phyloP scores from a whole-genome alignment of 2,113 vertebrate genomes.

The Malurus melanocephalus region DNA sequence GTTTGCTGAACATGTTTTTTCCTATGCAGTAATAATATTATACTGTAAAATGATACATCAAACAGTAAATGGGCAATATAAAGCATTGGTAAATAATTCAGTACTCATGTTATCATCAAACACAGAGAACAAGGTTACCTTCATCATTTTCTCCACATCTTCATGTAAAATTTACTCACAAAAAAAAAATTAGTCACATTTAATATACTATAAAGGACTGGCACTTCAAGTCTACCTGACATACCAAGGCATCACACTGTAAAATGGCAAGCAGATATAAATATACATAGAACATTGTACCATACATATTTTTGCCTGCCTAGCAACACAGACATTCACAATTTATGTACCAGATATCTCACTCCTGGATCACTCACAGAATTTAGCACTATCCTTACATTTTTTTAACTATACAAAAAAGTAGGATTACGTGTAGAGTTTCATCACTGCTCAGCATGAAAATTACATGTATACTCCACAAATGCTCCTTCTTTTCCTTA shows the following conservation, averaged over 20 bases:
- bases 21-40: conserved; percentile 28
- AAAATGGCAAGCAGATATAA: background rate
- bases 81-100: conserved; percentile 70
- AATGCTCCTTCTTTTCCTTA: background rate
- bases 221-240: conserved; percentile 10
- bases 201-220: background rate
- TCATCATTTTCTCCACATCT: background rate
- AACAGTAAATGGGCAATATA: conserved; percentile 50
- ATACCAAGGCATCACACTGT: background rate
- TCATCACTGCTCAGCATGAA: background rate
- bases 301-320: background rate
- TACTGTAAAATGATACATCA: conserved; percentile 60
- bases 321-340: background rate
- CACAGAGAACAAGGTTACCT: conserved; percentile 18
- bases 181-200: background rate
- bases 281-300: background rate
- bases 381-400: background rate
- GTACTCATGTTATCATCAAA: conserved; percentile 4
- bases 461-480: background rate
- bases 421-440: background rate
- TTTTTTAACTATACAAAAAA: background rate
- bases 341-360: background rate
- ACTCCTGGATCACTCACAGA: background rate
- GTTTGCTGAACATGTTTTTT: conserved; percentile 27
- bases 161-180: background rate